phyloP scores from a whole-genome alignment of 1,140 invertebrate species.

The Nylanderia fulva region DNA sequence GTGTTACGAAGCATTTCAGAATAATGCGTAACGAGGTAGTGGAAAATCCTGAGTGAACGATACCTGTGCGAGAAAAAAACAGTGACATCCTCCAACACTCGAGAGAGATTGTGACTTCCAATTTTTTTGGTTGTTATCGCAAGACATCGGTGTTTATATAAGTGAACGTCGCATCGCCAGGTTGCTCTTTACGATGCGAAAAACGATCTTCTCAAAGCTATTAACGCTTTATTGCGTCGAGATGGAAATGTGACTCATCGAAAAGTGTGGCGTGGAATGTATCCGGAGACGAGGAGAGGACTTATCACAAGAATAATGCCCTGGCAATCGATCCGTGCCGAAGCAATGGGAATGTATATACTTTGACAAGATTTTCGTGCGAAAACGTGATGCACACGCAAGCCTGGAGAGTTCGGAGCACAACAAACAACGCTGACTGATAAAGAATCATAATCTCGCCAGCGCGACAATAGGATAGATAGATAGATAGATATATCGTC shows the following conservation, averaged over 20 bases:
- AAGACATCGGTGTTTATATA: background rate
- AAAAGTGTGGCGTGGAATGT: background rate
- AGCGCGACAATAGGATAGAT: background rate
- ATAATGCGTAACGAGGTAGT: background rate
- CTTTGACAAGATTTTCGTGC: background rate
- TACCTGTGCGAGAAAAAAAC: too few species aligned
- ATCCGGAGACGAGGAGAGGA: slow-evolving; percentile 2
- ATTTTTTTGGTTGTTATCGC: background rate
- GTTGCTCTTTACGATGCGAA: background rate
- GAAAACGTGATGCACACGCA: too few species aligned
- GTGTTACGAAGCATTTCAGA: background rate
- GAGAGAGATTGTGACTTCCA: background rate
- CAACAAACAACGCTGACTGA: background rate
- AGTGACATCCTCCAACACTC: too few species aligned
- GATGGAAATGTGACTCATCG: background rate
- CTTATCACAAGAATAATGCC: background rate
- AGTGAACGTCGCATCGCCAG: background rate
- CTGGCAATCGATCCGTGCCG: background rate
- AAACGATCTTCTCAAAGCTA: background rate
- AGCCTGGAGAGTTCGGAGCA: background rate
- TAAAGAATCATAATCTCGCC: background rate
- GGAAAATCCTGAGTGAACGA: background rate
- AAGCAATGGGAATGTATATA: background rate
- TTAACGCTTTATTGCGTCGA: background rate
- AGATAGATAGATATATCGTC: too few species aligned